phyloP scores from a whole-genome alignment of 2,113 vertebrate genomes.

The Solenodon paradoxus region DNA sequence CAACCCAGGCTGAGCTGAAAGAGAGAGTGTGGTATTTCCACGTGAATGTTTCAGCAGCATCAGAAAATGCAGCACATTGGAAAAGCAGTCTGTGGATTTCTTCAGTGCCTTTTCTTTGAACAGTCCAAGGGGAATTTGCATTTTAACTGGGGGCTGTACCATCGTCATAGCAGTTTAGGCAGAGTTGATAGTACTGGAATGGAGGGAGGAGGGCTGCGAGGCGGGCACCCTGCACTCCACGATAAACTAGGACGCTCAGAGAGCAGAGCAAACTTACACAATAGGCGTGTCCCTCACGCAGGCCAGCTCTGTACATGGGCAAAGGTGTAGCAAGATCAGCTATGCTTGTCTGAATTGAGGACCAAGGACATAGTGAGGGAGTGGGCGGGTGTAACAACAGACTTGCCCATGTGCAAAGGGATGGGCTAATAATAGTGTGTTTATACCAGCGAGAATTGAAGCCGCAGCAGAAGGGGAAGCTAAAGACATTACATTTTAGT shows the following conservation, averaged over 20 bases:
- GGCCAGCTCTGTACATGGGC: neutral
- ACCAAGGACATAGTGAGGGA: slow-evolving; percentile 46
- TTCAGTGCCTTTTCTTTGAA: slow-evolving; percentile 6
- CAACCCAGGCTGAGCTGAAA: slow-evolving; percentile 48
- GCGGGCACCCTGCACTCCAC: rapidly evolving
- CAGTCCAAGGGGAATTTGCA: slow-evolving; percentile 30
- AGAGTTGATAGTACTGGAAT: neutral
- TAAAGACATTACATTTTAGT: slow-evolving; percentile 70
- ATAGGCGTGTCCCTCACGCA: neutral
- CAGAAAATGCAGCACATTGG: slow-evolving; percentile 32
- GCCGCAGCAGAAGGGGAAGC: slow-evolving; percentile 68
- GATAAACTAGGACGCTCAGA: neutral
- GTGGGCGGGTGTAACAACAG: neutral
- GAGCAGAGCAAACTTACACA: neutral
- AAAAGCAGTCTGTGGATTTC: slow-evolving; percentile 19
- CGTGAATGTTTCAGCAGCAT: neutral
- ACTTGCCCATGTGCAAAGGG: neutral
- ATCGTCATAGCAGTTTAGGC: neutral
- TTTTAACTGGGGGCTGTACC: neutral
- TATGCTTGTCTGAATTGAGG: neutral
- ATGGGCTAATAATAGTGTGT: slow-evolving; percentile 69
- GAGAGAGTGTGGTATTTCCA: neutral
- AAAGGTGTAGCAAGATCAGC: neutral
- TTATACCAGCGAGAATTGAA: slow-evolving; percentile 66
- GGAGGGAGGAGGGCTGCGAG: neutral